Base-by-base conservation (phyloP, 2,797 vertebrate species). In the Hoplostethus mediterraneus region DNA sequence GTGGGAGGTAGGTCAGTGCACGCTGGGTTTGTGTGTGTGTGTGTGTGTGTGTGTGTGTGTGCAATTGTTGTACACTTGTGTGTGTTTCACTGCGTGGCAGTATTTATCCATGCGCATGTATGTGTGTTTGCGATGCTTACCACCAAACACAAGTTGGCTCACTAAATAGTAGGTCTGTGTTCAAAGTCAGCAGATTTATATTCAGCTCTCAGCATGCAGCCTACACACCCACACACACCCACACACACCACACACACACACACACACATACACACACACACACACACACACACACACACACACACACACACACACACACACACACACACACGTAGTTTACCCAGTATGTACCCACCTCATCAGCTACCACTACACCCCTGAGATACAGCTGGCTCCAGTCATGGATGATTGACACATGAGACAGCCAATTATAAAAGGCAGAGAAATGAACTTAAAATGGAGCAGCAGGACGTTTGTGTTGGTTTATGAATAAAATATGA, bases 401-500 rank as follows among this genome's bases (percentile, higher is more conserved):
- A 16, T 9, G 28, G 21, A 54, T 90, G 89, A 93, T 81, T 90
- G 90, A 91, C 90, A 82, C 3, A 54, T 28, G 47, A 87, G 85
- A 88, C 89, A 85, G 71, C 87, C 89, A 90, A 90, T 90, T 90
- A 89, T 88, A 84, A 71, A 80, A 78, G 63, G 68, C 59, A 30
- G 51, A 59, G 81, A 80, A 81, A 79, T 63, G 51, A 80, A 75
- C 74, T 59, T 55, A 82, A 79, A 73, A 48, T 80, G 75, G 81
- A 82, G 52, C 64, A 67, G 69, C 14, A 11, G 82, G 75, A 80
- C 0, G 73, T 71, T 72, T 0, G 6, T 71, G 75, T 79, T 48
- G 49, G 21, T 61, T 71, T 40, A 89, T 92, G 90, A 87, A 93
- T 90, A 86, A 91, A 88, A 89, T 87, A 93, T 87, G 14, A 10